phyloP scores from a whole-genome alignment of 2,113 vertebrate species.

The Eubucco bourcierii region DNA sequence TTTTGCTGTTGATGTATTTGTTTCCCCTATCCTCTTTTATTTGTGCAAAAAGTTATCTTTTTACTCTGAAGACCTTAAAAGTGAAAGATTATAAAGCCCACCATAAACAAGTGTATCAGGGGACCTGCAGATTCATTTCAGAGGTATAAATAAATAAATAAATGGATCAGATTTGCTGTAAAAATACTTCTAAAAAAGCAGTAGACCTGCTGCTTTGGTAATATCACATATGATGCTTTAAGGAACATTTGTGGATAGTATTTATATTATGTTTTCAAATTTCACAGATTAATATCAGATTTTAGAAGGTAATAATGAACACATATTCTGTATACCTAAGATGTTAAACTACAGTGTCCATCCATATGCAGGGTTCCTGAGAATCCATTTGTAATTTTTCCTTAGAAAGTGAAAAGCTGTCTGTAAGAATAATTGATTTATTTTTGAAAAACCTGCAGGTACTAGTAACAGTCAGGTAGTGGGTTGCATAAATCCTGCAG shows the following conservation, averaged over 20 bases:
- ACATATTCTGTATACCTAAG: not conserved
- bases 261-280: not conserved
- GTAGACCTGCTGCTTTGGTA: not conserved
- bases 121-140: not conserved
- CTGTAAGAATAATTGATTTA: not conserved
- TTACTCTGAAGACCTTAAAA: not conserved
- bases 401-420: not conserved
- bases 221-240: fast-evolving
- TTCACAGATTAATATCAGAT: not conserved
- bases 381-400: not conserved
- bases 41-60: not conserved
- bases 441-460: not conserved
- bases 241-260: not conserved
- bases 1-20: not conserved
- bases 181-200: not conserved
- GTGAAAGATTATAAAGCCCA: not conserved
- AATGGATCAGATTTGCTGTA: not conserved
- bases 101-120: not conserved
- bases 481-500: not conserved
- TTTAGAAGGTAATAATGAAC: not conserved
- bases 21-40: not conserved
- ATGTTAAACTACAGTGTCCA: not conserved
- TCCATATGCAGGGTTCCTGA: not conserved
- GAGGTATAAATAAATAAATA: not conserved
- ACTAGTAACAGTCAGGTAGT: not conserved